A percentile compares a stretch with the other conserved stretches of the same genome.
phyloP scores from a whole-genome alignment of 2,113 vertebrate species.

The Guaruba guarouba region DNA sequence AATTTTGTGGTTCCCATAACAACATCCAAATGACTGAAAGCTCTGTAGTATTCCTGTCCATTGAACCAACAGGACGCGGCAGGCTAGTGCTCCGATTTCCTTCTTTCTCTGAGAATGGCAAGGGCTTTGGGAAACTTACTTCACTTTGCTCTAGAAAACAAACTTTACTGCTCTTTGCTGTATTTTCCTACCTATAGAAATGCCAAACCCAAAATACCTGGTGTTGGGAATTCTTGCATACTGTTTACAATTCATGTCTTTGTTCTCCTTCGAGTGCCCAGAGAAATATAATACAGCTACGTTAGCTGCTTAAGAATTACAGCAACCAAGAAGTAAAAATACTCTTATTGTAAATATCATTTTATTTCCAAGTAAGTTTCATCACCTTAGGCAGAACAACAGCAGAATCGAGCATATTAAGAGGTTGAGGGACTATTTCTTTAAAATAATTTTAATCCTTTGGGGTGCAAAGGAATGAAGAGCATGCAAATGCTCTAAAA shows the following conservation, averaged over 20 bases:
- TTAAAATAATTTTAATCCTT: not conserved
- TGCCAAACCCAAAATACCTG: not conserved
- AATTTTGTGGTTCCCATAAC: slow-evolving; percentile 71
- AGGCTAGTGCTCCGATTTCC: not conserved
- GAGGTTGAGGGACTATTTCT: not conserved
- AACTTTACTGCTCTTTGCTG: not conserved
- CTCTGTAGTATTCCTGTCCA: not conserved
- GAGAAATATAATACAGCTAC: not conserved
- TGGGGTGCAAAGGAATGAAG: not conserved
- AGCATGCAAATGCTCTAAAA: not conserved
- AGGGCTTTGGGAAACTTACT: not conserved
- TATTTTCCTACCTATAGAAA: not conserved
- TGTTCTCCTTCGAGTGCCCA: not conserved
- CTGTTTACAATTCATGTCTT: not conserved
- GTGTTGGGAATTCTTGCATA: not conserved
- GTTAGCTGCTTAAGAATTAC: not conserved
- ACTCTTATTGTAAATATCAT: not conserved
- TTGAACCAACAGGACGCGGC: slow-evolving; percentile 4
- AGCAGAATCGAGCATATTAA: not conserved
- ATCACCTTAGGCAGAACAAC: not conserved
- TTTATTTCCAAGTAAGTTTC: not conserved
- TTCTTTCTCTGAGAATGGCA: not conserved
- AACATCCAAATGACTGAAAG: slow-evolving; percentile 60
- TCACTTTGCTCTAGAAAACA: not conserved
- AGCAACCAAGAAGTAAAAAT: not conserved